A percentile compares a stretch with the other conserved stretches of the same genome.
Conservation (phyloP, 2,888 invertebrate species). For the Mycalesis mineus region DNA sequence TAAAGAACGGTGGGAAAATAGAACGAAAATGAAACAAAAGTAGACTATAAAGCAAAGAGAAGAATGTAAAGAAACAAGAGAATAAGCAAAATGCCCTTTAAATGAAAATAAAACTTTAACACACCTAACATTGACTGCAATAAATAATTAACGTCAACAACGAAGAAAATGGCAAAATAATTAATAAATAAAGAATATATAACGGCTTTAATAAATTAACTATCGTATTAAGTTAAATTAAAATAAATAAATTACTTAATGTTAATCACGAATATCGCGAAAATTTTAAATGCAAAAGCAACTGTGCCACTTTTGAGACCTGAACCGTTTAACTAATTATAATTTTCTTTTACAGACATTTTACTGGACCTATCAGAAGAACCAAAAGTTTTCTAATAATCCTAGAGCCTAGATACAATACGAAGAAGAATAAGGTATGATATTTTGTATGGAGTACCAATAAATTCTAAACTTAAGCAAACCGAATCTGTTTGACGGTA, state of each 20-base stretch:
- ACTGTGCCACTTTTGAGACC: no score
- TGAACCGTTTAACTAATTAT: no score
- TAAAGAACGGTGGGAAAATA: not conserved
- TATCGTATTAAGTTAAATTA: not conserved
- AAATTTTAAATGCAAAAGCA: no score
- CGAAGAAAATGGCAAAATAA: conserved; percentile 34
- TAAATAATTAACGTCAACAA: conserved; percentile 43
- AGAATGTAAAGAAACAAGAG: conserved; percentile 14
- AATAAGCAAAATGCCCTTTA: conserved; percentile 2
- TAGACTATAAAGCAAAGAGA: conserved; percentile 14
- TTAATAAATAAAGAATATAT: conserved; percentile 34
- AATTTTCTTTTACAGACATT: no score
- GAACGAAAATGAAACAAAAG: conserved; percentile 6
- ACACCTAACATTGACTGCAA: conserved; percentile 44
- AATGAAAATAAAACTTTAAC: conserved; percentile 37
- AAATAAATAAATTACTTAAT: not conserved
- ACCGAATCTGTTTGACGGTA: no score
- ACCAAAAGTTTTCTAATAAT: no score
- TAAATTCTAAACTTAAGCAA: no score
- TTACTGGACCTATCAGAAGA: no score
- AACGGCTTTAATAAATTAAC: not conserved
- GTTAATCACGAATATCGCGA: no score
- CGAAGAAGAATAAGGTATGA: no score
- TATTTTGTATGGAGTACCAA: no score
- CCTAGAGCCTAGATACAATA: no score